These are phyloP conservation scores for Syrista parreyssii DNA, from an alignment of 2,888 invertebrate species.

Conservation along the genomic window DNA sequence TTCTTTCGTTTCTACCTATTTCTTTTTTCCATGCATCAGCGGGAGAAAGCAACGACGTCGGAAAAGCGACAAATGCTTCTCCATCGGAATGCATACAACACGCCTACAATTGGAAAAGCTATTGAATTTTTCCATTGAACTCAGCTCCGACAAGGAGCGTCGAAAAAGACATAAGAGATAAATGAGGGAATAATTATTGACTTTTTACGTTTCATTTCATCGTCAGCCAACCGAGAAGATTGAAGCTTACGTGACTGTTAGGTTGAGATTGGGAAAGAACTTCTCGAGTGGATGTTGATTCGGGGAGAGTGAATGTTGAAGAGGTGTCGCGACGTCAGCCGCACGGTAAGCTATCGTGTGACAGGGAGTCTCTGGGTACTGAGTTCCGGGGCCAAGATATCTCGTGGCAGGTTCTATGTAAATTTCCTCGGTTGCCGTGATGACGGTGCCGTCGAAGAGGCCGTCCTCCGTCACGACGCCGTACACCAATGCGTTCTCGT, in stretches of 20 bases:
- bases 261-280: too few relatives aligned
- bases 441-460: slow-evolving; percentile 88
- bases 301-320: slow-evolving; percentile 6
- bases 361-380: slow-evolving; percentile 51
- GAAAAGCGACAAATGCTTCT: background rate
- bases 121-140: too few relatives aligned
- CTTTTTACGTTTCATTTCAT: too few relatives aligned
- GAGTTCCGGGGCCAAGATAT: slow-evolving; percentile 61
- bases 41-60: background rate
- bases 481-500: slow-evolving; percentile 81
- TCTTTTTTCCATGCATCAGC: background rate
- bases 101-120: too few relatives aligned
- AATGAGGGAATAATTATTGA: too few relatives aligned
- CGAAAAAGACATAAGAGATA: too few relatives aligned
- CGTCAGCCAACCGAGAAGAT: too few relatives aligned
- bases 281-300: background rate
- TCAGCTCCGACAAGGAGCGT: too few relatives aligned
- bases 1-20: background rate
- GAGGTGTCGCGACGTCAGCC: slow-evolving; percentile 73
- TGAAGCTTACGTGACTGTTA: too few relatives aligned
- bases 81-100: too few relatives aligned
- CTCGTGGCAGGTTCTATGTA: slow-evolving; percentile 83
- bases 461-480: slow-evolving; percentile 87
- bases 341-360: slow-evolving; percentile 86
- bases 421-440: slow-evolving; percentile 80